A percentile compares a stretch with the other conserved stretches of the same genome.
These are phyloP conservation scores for Lepidurus packardi DNA, from an alignment of 1,140 invertebrate species.

Conservation along the genomic window DNA sequence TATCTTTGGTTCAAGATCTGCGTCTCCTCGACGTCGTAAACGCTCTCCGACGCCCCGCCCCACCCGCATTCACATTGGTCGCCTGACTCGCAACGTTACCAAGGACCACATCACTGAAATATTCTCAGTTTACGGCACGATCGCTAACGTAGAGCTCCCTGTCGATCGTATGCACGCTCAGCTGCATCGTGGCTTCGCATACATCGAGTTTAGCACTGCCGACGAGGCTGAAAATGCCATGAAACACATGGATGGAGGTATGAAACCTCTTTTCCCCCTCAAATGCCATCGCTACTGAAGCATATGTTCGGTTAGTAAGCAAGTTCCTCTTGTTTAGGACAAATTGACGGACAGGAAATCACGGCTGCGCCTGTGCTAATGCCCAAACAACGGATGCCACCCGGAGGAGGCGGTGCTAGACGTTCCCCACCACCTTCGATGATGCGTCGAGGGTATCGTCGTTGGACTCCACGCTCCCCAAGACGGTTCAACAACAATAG, in stretches of 20 bases:
- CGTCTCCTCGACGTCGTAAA: slow-evolving; percentile 55
- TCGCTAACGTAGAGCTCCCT: slow-evolving; percentile 85
- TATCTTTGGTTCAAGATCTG: slow-evolving; percentile 42
- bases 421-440: slow-evolving; percentile 57
- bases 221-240: slow-evolving; percentile 97
- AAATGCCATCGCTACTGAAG: slow-evolving; percentile 31
- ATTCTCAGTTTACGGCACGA: slow-evolving; percentile 82
- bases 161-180: slow-evolving; percentile 78
- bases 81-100: slow-evolving; percentile 84
- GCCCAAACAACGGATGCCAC: slow-evolving; percentile 60
- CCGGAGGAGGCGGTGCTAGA: slow-evolving; percentile 46
- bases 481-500: slow-evolving; percentile 40
- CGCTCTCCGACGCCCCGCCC: slow-evolving; percentile 77
- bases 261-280: slow-evolving; percentile 27
- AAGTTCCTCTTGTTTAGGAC: slow-evolving; percentile 42
- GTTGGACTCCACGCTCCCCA: slow-evolving; percentile 46
- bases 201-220: slow-evolving; percentile 86
- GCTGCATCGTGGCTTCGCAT: slow-evolving; percentile 82
- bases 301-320: neutral
- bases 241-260: slow-evolving; percentile 98
- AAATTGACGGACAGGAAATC: slow-evolving; percentile 81
- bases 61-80: slow-evolving; percentile 86
- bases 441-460: slow-evolving; percentile 50
- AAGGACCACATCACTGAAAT: slow-evolving; percentile 93
- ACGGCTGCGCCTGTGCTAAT: slow-evolving; percentile 83